Conservation (phyloP, 2,888 invertebrate species). For the Conchocele bisecta region DNA sequence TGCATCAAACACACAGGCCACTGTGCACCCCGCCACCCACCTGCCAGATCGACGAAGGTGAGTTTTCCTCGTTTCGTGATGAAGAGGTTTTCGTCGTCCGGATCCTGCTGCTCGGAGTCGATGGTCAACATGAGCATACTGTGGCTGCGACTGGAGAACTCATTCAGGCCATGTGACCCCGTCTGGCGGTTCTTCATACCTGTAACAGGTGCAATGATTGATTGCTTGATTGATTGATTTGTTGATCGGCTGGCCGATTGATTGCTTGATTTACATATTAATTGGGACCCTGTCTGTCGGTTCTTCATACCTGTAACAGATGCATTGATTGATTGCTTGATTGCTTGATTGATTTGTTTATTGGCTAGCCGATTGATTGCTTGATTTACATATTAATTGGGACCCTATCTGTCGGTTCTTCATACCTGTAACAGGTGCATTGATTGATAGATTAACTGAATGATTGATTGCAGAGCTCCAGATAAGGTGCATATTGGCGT, state of each 20-base stretch:
- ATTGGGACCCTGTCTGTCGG: background rate
- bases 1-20: too few species aligned
- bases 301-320: background rate
- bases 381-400: too few species aligned
- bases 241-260: too few species aligned
- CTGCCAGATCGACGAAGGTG: conserved; percentile 97
- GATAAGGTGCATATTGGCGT: too few species aligned
- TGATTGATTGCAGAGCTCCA: too few species aligned
- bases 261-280: too few species aligned
- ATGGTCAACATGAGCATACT: conserved; percentile 95
- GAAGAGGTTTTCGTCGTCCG: conserved; percentile 87
- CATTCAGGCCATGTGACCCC: conserved; percentile 96
- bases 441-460: too few species aligned
- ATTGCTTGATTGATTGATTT: too few species aligned
- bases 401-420: background rate
- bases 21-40: conserved; percentile 81
- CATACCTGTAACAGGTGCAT: background rate
- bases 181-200: conserved; percentile 95
- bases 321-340: too few species aligned
- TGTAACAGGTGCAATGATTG: too few species aligned
- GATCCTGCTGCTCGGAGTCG: conserved; percentile 87
- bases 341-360: too few species aligned
- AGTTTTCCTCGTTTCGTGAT: conserved; percentile 96
- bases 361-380: too few species aligned
- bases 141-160: conserved; percentile 95